These are phyloP conservation scores for Drosophila greeni DNA, from an alignment of 2,888 invertebrate genomes.

Conservation along the genomic window DNA sequence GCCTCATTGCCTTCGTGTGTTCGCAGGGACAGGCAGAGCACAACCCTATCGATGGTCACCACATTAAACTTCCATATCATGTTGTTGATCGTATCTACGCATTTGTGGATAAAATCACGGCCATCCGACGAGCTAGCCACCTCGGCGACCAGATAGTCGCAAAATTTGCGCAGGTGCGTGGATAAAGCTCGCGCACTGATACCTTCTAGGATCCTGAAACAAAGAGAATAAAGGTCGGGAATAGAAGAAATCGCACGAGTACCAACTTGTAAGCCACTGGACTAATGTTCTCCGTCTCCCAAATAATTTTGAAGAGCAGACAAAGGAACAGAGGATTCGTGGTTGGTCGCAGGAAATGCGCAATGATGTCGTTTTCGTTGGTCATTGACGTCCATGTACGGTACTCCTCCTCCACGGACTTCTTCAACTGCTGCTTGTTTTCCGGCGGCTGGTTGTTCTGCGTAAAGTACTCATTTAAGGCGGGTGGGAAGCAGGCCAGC, in stretches of 20 bases:
- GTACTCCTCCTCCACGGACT: constrained; percentile 96
- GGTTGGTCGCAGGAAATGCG: constrained; percentile 96
- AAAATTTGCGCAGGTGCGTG: constrained; percentile 94
- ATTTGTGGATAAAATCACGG: constrained; percentile 93
- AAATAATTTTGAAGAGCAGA: constrained; percentile 95
- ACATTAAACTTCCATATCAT: constrained; percentile 99
- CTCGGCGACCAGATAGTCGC: constrained; percentile 95
- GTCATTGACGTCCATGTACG: constrained; percentile 98
- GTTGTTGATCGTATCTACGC: constrained; percentile 95
- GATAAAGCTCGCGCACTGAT: constrained; percentile 95
- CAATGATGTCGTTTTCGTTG: constrained; percentile 96
- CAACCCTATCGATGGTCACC: constrained; percentile 94
- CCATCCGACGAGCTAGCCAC: constrained; percentile 93
- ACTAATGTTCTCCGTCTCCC: constrained; percentile 95
- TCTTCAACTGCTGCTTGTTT: constrained; percentile 93
- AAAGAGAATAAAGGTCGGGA: constrained; percentile 8
- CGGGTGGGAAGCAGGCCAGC: constrained; percentile 92
- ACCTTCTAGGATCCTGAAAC: constrained; percentile 90
- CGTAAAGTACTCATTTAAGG: constrained; percentile 92
- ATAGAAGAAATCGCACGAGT: not conserved
- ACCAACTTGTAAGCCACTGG: constrained; percentile 95
- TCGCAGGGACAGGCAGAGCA: constrained; percentile 92
- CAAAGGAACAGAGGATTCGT: constrained; percentile 95
- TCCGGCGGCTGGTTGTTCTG: constrained; percentile 91
- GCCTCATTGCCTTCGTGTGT: constrained; percentile 96